Base-by-base conservation (phyloP, 2,888 invertebrate genomes). In the Linyphia triangularis region DNA sequence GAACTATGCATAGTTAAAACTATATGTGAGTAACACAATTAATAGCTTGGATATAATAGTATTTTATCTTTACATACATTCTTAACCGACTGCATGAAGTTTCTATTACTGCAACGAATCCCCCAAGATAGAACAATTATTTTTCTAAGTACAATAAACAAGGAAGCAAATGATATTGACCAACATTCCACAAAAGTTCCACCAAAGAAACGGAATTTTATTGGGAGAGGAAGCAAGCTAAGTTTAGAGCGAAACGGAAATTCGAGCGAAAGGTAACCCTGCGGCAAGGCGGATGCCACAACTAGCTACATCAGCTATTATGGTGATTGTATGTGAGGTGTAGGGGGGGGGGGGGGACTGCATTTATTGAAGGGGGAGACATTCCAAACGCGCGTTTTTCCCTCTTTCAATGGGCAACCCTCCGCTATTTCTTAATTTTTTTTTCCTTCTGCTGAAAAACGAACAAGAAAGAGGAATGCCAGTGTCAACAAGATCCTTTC, bases 161-260 rank as follows among this genome's bases (percentile, higher is more conserved):
- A 33, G 9, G 33, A 4, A 33, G 5, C 4, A 4, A 33, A 33
- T 6, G 9, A 33, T 6, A 16, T 13, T 51, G 51, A 51, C 51
- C 51, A 51, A 51, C 51, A n/a, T n/a, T n/a, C 51, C 13, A 51
- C 51, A 10, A 16, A n/a, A 51, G 51, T 16, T 16, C 51, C n/a
- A 16, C 6, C 4, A 51, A 13, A 51, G 51, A 51, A 51, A n/a
- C 13, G n/a, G n/a, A 51, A 51, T 51, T 13, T 51, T 13, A 51
- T 51, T 51, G 51, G n/a, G 51, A 70, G 33, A 30, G 33, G 13
- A 73, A 51, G 57, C 40, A 24, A 28, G 70, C 77, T 77, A 77
- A 77, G 77, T 77, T 77, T 77, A 77, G 77, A 72, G 22, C 77
- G 37, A 72, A 79, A 72, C 72, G 77, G 69, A 85, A 85, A 85